A percentile compares a stretch with the other conserved stretches of the same genome.
These are phyloP conservation scores for Pogonus chalceus DNA, from an alignment of 1,140 invertebrate genomes.

Conservation along the genomic window DNA sequence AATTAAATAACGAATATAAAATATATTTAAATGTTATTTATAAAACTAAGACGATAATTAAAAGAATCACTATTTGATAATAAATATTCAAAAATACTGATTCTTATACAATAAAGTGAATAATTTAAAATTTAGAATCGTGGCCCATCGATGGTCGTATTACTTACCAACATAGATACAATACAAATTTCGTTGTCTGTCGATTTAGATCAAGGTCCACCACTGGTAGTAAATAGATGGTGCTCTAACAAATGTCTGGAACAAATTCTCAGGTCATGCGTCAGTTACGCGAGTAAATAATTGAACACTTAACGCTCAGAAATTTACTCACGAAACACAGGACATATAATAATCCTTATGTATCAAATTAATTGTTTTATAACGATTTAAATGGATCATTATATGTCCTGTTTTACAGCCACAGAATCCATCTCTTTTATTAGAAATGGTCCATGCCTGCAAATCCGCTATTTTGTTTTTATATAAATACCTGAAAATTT, in stretches of 20 bases:
- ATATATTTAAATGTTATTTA: too few species aligned
- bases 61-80: too few species aligned
- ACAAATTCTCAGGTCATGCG: constrained; percentile 63
- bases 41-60: too few species aligned
- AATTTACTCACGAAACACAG: background rate
- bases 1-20: too few species aligned
- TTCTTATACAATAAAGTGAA: too few species aligned
- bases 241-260: constrained; percentile 42
- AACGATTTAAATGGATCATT: constrained; percentile 4
- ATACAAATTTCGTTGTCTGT: background rate
- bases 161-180: background rate
- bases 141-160: background rate
- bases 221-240: background rate
- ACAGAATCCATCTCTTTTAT: constrained; percentile 43
- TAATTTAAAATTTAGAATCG: too few species aligned
- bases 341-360: background rate
- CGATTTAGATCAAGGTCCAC: background rate
- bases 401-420: constrained; percentile 33
- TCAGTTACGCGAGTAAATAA: constrained; percentile 19
- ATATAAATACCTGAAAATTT: constrained; percentile 48
- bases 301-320: background rate
- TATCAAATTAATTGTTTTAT: too few species aligned
- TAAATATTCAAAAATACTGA: too few species aligned
- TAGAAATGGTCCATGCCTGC: constrained; percentile 49
- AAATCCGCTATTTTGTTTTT: constrained; percentile 31